phyloP scores from a whole-genome alignment of 2,797 vertebrate genomes.

The Spinus pinus region DNA sequence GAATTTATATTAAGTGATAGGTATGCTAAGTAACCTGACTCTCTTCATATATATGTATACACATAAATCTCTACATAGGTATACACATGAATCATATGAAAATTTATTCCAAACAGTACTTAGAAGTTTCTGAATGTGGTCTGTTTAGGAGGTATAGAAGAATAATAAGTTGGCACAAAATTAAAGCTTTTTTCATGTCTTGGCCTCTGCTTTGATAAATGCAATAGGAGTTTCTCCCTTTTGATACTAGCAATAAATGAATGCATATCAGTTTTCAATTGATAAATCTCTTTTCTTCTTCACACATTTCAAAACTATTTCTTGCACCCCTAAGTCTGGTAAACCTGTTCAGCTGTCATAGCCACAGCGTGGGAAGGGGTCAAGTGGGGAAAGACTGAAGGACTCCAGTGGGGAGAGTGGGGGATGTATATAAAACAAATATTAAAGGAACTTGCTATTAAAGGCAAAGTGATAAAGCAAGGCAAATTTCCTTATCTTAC shows the following conservation, averaged over 20 bases:
- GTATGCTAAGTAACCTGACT: background rate
- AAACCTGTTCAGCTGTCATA: background rate
- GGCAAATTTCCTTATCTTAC: constrained; percentile 69
- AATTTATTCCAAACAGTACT: background rate
- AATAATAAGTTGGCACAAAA: background rate
- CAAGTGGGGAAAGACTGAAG: background rate
- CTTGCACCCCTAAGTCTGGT: background rate
- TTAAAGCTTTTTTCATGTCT: background rate
- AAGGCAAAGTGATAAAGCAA: background rate
- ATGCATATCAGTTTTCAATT: background rate
- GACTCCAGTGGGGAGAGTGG: background rate
- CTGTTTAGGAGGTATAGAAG: background rate
- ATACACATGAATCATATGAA: background rate
- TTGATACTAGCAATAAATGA: background rate
- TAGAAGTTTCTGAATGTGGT: background rate
- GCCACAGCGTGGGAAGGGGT: background rate
- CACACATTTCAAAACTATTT: background rate
- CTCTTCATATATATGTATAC: background rate
- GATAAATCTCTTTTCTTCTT: background rate
- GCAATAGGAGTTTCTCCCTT: background rate
- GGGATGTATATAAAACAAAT: background rate
- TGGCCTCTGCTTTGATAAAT: background rate
- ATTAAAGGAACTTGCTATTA: background rate
- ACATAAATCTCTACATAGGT: background rate
- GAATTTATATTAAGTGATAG: background rate